Percentiles rank a stretch among this genome's conserved stretches.
phyloP scores from a whole-genome alignment of 2,888 invertebrate species.

The Catonia carolina region DNA sequence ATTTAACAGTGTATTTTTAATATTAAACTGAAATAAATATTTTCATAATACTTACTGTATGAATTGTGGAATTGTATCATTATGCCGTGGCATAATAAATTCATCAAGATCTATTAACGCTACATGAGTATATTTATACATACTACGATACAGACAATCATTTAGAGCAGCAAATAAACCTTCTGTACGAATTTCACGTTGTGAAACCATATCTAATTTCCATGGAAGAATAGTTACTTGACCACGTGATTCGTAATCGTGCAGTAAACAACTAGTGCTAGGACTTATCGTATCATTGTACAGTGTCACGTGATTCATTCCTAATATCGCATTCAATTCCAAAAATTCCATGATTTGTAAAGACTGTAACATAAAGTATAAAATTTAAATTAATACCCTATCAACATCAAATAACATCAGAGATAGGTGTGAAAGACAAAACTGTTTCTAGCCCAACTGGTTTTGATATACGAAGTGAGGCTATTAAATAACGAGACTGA shows the following conservation, averaged over 20 bases:
- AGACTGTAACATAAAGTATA: conserved; percentile 46
- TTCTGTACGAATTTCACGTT: conserved; percentile 86
- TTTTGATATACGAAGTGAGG: too few species aligned
- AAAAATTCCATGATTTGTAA: conserved; percentile 82
- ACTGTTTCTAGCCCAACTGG: too few species aligned
- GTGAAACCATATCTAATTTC: conserved; percentile 80
- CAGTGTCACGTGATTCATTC: conserved; percentile 81
- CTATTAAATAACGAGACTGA: too few species aligned
- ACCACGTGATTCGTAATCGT: conserved; percentile 53
- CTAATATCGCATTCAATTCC: conserved; percentile 76
- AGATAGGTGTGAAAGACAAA: too few species aligned
- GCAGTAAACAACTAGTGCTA: conserved; percentile 68
- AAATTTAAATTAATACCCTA: not conserved
- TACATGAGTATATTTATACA: conserved; percentile 75
- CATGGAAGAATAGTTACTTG: conserved; percentile 68
- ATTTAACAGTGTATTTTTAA: too few species aligned
- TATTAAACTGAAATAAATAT: too few species aligned
- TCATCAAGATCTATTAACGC: conserved; percentile 85
- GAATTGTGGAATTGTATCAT: conserved; percentile 66
- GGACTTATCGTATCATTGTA: conserved; percentile 83
- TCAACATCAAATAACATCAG: not conserved
- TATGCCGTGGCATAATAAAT: conserved; percentile 74
- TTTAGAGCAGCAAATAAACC: conserved; percentile 88
- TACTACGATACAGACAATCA: conserved; percentile 86
- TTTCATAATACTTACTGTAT: conserved; percentile 49